Evolutionary conservation across 2,113 vertebrate species (phyloP), one percentile per base, ranked within the genome.

Genomic region (Trematomus loennbergii): DNA sequence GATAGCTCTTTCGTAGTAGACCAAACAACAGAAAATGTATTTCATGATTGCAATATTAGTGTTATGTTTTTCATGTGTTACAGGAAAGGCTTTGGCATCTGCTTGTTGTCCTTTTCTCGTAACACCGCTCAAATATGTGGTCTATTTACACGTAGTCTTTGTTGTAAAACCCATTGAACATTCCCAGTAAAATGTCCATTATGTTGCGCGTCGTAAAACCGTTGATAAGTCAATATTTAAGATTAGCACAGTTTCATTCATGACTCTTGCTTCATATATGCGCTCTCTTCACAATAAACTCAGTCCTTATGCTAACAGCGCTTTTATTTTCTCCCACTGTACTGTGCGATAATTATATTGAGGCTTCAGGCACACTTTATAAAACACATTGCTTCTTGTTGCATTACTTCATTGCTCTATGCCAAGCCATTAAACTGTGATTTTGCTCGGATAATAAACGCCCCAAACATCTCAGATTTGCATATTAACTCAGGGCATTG

Each of bases 221-320:
- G 36, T 53, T 43, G 62, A 80, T 54, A 46, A 25, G 72, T 82
- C 78, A 84, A 87, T 79, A 84, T 91, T 84, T 75, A 43, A 75
- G 64, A 79, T 85, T 64, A 83, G 43, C 36, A 9, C 5, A 12
- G 49, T 59, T 71, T 64, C 2, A 0, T 40, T 58, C 50, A 46
- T 29, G 25, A 29, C 25, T 29, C 25, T 29, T 29, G 25, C 77
- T 53, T 22, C 57, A 2, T 48, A 10, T 11, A 1, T 25, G 12
- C 2, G 3, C 7, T 61, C 13, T 10, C 25, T 29, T 3, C 25
- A 29, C 25, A 29, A 3, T 29, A 29, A 29, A 11, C 49, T 48
- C 57, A 12, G 49, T 10, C 49, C 17, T 18, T 12, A 17, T 45
- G 53, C 33, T 52, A 45, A 36, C 64, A 22, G 2, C n/a, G 9